These are phyloP conservation scores for Papilio helenus DNA, from an alignment of 1,140 invertebrate species.

Conservation along the genomic window DNA sequence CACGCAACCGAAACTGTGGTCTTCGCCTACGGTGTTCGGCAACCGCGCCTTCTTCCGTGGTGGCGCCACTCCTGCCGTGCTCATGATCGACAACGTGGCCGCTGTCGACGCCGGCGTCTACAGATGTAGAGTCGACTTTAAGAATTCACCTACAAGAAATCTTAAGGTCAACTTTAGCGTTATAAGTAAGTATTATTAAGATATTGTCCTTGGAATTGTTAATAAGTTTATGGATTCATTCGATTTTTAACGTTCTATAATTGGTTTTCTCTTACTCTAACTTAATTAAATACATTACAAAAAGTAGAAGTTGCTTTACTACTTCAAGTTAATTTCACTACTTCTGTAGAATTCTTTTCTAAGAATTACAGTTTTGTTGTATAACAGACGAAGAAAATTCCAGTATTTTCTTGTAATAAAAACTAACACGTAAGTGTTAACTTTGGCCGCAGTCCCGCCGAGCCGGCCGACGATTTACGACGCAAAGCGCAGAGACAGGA, in stretches of 20 bases:
- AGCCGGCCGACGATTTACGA: conserved; percentile 93
- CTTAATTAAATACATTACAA: too few species aligned
- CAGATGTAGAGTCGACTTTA: conserved; percentile 94
- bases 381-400: conserved; percentile 1
- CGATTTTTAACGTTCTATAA: too few species aligned
- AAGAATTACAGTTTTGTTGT: not conserved
- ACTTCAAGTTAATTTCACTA: not conserved
- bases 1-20: conserved; percentile 91
- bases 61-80: conserved; percentile 87
- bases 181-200: conserved; percentile 87
- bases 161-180: conserved; percentile 94
- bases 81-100: conserved; percentile 89
- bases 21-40: conserved; percentile 89
- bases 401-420: not conserved
- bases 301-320: not conserved
- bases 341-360: too few species aligned
- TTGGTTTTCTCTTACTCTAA: too few species aligned
- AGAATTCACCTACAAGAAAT: conserved; percentile 93
- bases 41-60: conserved; percentile 90
- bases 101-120: conserved; percentile 92
- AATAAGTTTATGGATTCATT: too few species aligned
- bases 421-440: conserved; percentile 18
- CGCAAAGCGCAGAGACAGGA: conserved; percentile 89
- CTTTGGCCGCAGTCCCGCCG: conserved; percentile 88
- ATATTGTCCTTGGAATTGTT: too few species aligned